Conservation (phyloP, 2,888 invertebrate species). For the Drosophila mercatorum region DNA sequence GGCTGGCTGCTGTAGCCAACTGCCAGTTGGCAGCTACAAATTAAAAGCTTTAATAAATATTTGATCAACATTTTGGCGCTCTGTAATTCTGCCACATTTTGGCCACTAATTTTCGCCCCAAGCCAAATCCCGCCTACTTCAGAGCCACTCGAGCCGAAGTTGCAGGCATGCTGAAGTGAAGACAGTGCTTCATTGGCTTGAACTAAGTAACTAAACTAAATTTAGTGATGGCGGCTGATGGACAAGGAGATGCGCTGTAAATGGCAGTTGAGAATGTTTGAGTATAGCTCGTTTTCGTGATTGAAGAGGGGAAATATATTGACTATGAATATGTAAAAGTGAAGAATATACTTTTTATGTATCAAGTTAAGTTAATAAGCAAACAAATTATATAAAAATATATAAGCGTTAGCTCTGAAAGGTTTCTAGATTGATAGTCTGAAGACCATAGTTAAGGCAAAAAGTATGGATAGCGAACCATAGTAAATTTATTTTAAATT, state of each 20-base stretch:
- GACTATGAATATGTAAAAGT: no score
- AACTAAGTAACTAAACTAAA: background rate
- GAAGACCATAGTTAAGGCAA: no score
- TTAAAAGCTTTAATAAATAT: conserved; percentile 74
- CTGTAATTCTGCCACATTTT: conserved; percentile 76
- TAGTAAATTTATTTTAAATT: no score
- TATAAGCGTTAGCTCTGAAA: no score
- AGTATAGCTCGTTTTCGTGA: background rate
- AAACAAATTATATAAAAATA: no score
- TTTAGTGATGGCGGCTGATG: background rate
- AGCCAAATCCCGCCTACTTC: conserved; percentile 68
- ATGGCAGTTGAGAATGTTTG: background rate
- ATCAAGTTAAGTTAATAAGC: no score
- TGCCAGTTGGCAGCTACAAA: conserved; percentile 34
- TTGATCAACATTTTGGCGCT: conserved; percentile 65
- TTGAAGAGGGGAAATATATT: no score
- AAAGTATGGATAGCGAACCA: no score
- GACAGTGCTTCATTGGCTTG: conserved; percentile 51
- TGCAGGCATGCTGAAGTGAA: conserved; percentile 15
- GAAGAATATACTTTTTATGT: no score
- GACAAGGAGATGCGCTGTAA: conserved; percentile 16
- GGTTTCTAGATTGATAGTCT: no score
- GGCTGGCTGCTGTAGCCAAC: no score
- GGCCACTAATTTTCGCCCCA: conserved; percentile 76
- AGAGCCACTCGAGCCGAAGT: conserved; percentile 8